Evolutionary conservation across 1,140 invertebrate genomes (phyloP).

Genomic region (Meloidogyne chitwoodi): DNA sequence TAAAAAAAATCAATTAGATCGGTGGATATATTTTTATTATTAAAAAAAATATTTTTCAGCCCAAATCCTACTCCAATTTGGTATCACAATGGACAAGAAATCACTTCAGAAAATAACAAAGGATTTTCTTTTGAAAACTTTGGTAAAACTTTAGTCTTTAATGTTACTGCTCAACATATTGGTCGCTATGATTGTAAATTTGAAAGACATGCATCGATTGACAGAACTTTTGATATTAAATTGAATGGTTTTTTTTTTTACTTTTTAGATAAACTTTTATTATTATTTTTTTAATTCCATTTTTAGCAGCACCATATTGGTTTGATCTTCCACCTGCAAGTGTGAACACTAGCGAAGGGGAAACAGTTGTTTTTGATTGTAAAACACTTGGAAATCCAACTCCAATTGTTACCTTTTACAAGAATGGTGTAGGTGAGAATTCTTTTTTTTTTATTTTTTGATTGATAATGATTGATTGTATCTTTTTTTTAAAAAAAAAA

Average conservation of each 20-base stretch:
- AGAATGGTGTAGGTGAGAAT: conserved; percentile 74
- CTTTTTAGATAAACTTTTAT: too few relatives aligned
- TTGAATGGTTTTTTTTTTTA: conserved; percentile 49
- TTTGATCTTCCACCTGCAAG: conserved; percentile 78
- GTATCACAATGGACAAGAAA: conserved; percentile 55
- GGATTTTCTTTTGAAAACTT: conserved; percentile 54
- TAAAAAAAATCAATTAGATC: too few relatives aligned
- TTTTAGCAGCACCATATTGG: conserved; percentile 81
- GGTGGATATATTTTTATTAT: neutral
- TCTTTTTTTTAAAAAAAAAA: conserved; percentile 28
- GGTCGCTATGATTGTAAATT: conserved; percentile 57
- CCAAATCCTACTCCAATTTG: conserved; percentile 55
- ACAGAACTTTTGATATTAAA: conserved; percentile 53
- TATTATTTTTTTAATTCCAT: neutral
- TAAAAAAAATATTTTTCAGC: conserved; percentile 40
- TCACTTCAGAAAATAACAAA: conserved; percentile 49
- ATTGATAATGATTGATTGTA: conserved; percentile 3
- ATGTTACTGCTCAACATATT: conserved; percentile 54
- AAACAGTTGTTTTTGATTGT: conserved; percentile 81
- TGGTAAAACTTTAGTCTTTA: conserved; percentile 58
- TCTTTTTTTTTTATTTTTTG: conserved; percentile 11
- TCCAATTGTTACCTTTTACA: conserved; percentile 89
- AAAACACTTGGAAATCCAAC: conserved; percentile 80
- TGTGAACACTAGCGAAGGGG: conserved; percentile 83
- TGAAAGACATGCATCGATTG: conserved; percentile 48